Conservation (phyloP, 2,888 invertebrate genomes). For the Coronaproctus castanopsis region DNA sequence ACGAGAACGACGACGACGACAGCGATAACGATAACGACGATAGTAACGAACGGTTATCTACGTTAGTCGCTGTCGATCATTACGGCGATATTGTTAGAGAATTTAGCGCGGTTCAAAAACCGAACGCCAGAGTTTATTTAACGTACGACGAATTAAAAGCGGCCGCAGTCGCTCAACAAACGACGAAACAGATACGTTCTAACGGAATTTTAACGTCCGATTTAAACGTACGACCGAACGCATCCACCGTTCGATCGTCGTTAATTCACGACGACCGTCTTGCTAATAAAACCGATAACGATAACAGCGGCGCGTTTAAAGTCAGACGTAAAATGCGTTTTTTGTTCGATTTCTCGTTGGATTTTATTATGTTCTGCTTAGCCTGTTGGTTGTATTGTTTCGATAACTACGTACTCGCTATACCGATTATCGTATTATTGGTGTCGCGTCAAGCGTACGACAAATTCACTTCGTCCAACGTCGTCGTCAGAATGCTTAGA, state of each 20-base stretch:
- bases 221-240: not conserved
- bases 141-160: slow-evolving; percentile 40
- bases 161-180: slow-evolving; percentile 27
- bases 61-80: slow-evolving; percentile 57
- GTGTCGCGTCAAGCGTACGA: slow-evolving; percentile 32
- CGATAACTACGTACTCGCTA: slow-evolving; percentile 55
- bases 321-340: slow-evolving; percentile 40
- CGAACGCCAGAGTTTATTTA: slow-evolving; percentile 29
- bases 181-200: not conserved
- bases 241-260: not conserved
- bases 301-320: not conserved
- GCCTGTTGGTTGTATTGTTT: slow-evolving; percentile 67
- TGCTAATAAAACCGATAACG: slow-evolving; percentile 27
- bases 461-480: not conserved
- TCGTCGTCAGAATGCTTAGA: not conserved
- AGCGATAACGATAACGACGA: too few species aligned
- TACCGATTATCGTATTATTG: slow-evolving; percentile 54
- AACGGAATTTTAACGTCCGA: not conserved
- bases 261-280: slow-evolving; percentile 19
- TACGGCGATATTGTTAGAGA: slow-evolving; percentile 60
- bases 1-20: too few species aligned
- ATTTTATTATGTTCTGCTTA: slow-evolving; percentile 48
- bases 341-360: slow-evolving; percentile 49
- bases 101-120: slow-evolving; percentile 35
- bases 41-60: too few species aligned